These are phyloP conservation scores for Zhuqinia jingwanae DNA, from an alignment of 2,888 invertebrate species.

Conservation along the genomic window DNA sequence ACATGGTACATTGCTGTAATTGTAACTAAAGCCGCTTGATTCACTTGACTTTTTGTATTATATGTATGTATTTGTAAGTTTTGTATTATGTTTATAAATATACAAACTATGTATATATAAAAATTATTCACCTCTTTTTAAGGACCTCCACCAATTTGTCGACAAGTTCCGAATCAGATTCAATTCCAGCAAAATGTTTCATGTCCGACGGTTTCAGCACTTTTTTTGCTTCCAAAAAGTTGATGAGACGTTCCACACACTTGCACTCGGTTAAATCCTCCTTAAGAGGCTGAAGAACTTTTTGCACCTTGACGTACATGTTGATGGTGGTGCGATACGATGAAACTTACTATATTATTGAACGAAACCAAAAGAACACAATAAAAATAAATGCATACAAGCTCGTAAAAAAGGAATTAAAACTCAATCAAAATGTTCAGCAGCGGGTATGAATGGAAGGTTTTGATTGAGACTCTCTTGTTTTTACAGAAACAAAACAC, in stretches of 20 bases:
- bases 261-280: constrained; percentile 73
- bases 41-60: not conserved
- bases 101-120: not conserved
- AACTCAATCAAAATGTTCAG: too few species aligned
- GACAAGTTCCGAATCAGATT: constrained; percentile 66
- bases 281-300: constrained; percentile 74
- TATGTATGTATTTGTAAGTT: not conserved
- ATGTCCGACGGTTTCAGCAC: constrained; percentile 68
- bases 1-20: not conserved
- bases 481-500: too few species aligned
- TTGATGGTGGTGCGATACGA: not conserved
- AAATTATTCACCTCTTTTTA: constrained; percentile 70
- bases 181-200: constrained; percentile 71
- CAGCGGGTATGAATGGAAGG: too few species aligned
- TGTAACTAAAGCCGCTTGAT: not conserved
- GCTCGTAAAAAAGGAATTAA: too few species aligned
- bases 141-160: constrained; percentile 70
- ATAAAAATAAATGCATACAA: too few species aligned
- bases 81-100: too few species aligned
- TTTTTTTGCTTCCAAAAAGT: constrained; percentile 62
- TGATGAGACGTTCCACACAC: constrained; percentile 69
- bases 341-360: constrained; percentile 10
- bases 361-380: constrained; percentile 22
- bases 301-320: constrained; percentile 72
- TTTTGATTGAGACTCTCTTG: too few species aligned